phyloP scores from a whole-genome alignment of 2,888 invertebrate species.

The Steinernema scapterisci region DNA sequence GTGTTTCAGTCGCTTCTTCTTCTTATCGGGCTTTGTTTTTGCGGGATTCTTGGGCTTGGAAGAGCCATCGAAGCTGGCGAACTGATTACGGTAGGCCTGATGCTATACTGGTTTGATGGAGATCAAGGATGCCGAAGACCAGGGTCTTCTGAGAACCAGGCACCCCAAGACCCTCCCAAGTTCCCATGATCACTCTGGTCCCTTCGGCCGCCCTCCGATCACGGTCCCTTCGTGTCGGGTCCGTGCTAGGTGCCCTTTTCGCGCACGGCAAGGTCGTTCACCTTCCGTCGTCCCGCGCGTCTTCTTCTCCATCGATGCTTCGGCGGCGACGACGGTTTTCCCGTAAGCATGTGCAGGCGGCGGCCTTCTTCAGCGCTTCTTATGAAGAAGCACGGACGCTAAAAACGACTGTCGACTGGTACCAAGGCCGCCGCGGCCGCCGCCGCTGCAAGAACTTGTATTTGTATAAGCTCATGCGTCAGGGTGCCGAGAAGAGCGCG shows the following conservation, averaged over 20 bases:
- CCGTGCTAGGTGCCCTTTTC: slow-evolving; percentile 28
- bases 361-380: not conserved
- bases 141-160: too few relatives aligned
- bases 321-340: not conserved
- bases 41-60: too few relatives aligned
- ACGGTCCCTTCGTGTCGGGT: not conserved
- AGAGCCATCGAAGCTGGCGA: too few relatives aligned
- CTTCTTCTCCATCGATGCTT: not conserved
- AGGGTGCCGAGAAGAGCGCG: not conserved
- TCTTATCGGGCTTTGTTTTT: too few relatives aligned
- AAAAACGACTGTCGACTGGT: slow-evolving; percentile 28
- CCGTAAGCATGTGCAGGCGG: not conserved
- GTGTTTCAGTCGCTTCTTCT: too few relatives aligned
- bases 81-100: too few relatives aligned
- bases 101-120: too few relatives aligned
- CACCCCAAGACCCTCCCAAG: too few relatives aligned
- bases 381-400: not conserved
- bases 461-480: slow-evolving; percentile 19
- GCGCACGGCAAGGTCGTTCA: slow-evolving; percentile 28
- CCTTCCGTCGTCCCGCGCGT: not conserved
- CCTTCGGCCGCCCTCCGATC: not conserved
- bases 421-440: slow-evolving; percentile 7
- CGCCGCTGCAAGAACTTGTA: slow-evolving; percentile 8
- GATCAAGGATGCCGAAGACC: too few relatives aligned
- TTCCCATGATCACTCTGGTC: not conserved